phyloP scores from a whole-genome alignment of 2,888 invertebrate genomes.

The Elegia similella region DNA sequence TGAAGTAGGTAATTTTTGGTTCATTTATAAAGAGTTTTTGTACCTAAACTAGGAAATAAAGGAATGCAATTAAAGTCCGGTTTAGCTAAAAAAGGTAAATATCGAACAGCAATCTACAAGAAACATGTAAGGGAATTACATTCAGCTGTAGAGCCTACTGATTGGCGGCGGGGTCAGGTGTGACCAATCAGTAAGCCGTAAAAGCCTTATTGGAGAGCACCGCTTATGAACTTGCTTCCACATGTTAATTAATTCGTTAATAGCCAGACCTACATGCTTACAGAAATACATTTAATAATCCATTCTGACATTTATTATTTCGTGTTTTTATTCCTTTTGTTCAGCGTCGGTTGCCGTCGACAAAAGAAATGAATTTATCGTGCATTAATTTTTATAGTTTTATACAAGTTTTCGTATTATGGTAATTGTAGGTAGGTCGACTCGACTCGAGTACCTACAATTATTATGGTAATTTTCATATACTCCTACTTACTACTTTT shows the following conservation, averaged over 20 bases:
- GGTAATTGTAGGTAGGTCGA: background rate
- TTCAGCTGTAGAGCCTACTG: slow-evolving; percentile 17
- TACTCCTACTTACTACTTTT: background rate
- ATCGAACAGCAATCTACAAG: background rate
- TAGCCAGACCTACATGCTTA: slow-evolving; percentile 30
- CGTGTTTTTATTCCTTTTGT: slow-evolving; percentile 11
- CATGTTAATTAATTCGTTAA: slow-evolving; percentile 36
- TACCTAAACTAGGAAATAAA: too few species aligned
- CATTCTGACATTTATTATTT: slow-evolving; percentile 22
- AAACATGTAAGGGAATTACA: slow-evolving; percentile 16
- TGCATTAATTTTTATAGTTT: background rate
- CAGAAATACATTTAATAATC: slow-evolving; percentile 26
- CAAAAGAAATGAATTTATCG: slow-evolving; percentile 1
- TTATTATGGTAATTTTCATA: slow-evolving; percentile 1
- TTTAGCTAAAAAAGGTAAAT: background rate
- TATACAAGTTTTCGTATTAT: background rate
- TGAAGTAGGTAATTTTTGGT: too few species aligned
- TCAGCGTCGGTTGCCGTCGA: slow-evolving; percentile 2
- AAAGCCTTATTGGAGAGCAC: slow-evolving; percentile 34
- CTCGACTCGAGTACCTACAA: background rate
- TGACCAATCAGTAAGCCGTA: slow-evolving; percentile 42
- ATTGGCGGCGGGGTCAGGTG: slow-evolving; percentile 38
- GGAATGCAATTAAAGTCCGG: too few species aligned
- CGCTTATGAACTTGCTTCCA: slow-evolving; percentile 19
- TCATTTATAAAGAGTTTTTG: too few species aligned